These are phyloP conservation scores for Andrena chrysosceles DNA, from an alignment of 2,888 invertebrate species.

Conservation along the genomic window DNA sequence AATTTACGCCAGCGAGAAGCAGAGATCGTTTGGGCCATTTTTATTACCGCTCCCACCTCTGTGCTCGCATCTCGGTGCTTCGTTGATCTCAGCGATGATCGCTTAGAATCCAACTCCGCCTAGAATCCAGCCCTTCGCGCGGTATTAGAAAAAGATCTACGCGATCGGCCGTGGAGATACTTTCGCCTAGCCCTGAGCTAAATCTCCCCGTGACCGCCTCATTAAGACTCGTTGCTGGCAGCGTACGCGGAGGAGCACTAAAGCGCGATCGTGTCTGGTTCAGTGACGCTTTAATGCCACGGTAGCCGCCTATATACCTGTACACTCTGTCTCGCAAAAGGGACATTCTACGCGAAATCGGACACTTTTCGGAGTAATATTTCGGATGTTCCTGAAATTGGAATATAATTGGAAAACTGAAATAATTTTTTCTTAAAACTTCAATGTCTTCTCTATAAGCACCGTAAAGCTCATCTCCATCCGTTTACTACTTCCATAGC, in stretches of 20 bases:
- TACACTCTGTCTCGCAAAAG: constrained; percentile 77
- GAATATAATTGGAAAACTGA: too few species aligned
- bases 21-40: background rate
- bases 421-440: too few species aligned
- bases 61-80: background rate
- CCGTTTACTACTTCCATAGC: too few species aligned
- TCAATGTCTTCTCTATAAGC: too few species aligned
- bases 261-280: constrained; percentile 74
- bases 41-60: background rate
- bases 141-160: constrained; percentile 28
- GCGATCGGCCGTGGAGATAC: constrained; percentile 68
- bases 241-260: constrained; percentile 74
- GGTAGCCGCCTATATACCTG: constrained; percentile 71
- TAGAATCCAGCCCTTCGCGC: constrained; percentile 63
- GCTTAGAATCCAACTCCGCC: constrained; percentile 20
- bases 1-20: background rate
- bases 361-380: too few species aligned
- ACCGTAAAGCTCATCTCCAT: too few species aligned
- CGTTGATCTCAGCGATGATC: constrained; percentile 1
- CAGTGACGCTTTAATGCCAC: constrained; percentile 78
- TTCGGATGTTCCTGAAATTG: too few species aligned
- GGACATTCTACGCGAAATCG: too few species aligned
- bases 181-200: constrained; percentile 81
- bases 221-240: constrained; percentile 65
- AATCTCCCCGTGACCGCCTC: constrained; percentile 72